Evolutionary conservation across 1,140 invertebrate species (phyloP), one percentile per base, ranked within the genome.

Genomic region (Dendroctonus valens): DNA sequence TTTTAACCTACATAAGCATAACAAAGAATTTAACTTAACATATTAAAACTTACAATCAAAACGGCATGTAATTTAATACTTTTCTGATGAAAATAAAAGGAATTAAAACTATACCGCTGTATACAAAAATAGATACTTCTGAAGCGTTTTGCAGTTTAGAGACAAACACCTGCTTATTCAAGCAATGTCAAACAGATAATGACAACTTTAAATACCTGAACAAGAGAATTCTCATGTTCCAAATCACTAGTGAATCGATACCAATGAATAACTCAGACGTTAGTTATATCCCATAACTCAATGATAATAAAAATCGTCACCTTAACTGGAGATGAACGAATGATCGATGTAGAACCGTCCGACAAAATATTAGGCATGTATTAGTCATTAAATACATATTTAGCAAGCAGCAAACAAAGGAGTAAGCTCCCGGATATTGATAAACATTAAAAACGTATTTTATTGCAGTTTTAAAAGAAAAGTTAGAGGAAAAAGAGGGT

Each of bases 251-350:
- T 62, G 40, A 11, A 46, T 6, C 59, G 5, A 6, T 55, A 49
- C 41, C 40, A 63, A 55, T 57, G 62, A 37, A 58, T 44, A 41
- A 37, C 41, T 37, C 46, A 7, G 46, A 50, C 37, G 26, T 26
- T 26, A 26, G 26, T 5, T 5, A 7, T 12, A 39, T 15, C 8
- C 15, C 58, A 12, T 44, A 60, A 50, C 41, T 67, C 59, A 60
- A 77, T 75, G 73, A 59, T 74, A 62, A 48, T 76, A 49, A 76
- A 75, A 69, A 66, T 75, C 11, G 69, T 74, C n/a, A 73, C 71
- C 39, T 61, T 76, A 68, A 75, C 67, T 14, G 74, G 75, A 42
- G 68, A 74, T 49, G 74, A 75, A 70, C 66, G 68, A 7, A 71
- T 72, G 59, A 67, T 77, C 14, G 71, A 77, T 62, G 72, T 76